Evolutionary conservation across 2,888 invertebrate genomes (phyloP).

Genomic region (Drosophila yooni): DNA sequence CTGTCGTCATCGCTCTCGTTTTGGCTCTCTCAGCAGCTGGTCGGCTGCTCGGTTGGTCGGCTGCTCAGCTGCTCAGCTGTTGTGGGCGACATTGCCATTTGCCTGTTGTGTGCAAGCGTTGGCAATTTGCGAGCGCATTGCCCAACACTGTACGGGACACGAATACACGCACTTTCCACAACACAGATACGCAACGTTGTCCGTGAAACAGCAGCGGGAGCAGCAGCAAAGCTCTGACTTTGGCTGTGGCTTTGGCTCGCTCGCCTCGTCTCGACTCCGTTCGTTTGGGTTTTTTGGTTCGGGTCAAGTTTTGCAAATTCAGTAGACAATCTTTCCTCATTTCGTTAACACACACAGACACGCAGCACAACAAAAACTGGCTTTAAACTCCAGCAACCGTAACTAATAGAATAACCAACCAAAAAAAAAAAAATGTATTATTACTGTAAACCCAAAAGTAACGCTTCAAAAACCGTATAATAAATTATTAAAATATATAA

Average conservation of each 20-base stretch:
- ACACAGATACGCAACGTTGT: constrained; percentile 68
- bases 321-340: constrained; percentile 83
- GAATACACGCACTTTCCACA: constrained; percentile 56
- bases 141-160: constrained; percentile 54
- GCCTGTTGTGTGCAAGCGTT: constrained; percentile 67
- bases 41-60: constrained; percentile 71
- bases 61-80: constrained; percentile 67
- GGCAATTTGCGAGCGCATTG: constrained; percentile 78
- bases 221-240: constrained; percentile 52
- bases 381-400: constrained; percentile 48
- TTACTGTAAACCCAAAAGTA: background rate
- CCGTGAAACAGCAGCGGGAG: constrained; percentile 43
- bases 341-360: constrained; percentile 77
- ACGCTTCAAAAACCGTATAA: constrained; percentile 12
- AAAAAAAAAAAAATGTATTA: constrained; percentile 11
- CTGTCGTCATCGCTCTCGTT: constrained; percentile 5
- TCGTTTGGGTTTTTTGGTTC: constrained; percentile 46
- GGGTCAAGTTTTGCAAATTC: constrained; percentile 67
- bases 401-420: constrained; percentile 29
- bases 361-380: constrained; percentile 57
- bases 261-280: constrained; percentile 34
- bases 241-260: constrained; percentile 25
- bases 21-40: constrained; percentile 45
- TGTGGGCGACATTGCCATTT: constrained; percentile 64
- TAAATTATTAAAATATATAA: constrained; percentile 10